Percentiles rank a stretch among this genome's conserved stretches.
Conservation (phyloP, 1,140 invertebrate genomes). For the Drosophila carrolli region DNA sequence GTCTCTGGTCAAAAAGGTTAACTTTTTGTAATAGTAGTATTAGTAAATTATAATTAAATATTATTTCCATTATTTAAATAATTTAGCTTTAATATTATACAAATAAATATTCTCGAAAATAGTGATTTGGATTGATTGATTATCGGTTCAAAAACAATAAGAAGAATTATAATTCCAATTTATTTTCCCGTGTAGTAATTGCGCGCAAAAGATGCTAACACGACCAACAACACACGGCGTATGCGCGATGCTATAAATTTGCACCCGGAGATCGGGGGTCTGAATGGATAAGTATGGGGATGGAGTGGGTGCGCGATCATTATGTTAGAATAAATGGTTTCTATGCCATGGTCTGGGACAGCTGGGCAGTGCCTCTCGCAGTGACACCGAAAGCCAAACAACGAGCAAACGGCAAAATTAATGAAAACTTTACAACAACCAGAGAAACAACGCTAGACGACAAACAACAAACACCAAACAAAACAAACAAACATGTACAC, state of each 20-base stretch:
- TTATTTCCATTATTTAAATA: too few species aligned
- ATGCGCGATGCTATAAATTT: constrained; percentile 66
- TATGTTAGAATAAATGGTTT: constrained; percentile 58
- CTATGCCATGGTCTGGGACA: constrained; percentile 76
- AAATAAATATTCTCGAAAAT: too few species aligned
- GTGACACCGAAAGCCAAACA: constrained; percentile 47
- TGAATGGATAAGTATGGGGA: neutral
- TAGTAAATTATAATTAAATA: too few species aligned
- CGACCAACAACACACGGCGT: constrained; percentile 31
- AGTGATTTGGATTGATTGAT: too few species aligned
- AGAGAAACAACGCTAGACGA: neutral
- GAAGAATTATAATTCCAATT: neutral
- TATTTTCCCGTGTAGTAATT: constrained; percentile 32
- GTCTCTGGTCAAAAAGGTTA: too few species aligned
- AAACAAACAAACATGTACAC: constrained; percentile 46
- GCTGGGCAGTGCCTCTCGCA: constrained; percentile 22
- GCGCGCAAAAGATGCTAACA: constrained; percentile 48
- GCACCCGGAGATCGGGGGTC: constrained; percentile 11
- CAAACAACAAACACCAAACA: constrained; percentile 13
- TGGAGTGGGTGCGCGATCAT: neutral
- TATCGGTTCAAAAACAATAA: too few species aligned
- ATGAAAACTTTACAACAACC: constrained; percentile 42
- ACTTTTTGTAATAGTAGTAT: too few species aligned
- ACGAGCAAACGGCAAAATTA: constrained; percentile 24
- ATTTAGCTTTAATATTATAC: too few species aligned